A percentile compares a stretch with the other conserved stretches of the same genome.
phyloP scores from a whole-genome alignment of 2,888 invertebrate species.

The Himalopsyche kuldschensis region DNA sequence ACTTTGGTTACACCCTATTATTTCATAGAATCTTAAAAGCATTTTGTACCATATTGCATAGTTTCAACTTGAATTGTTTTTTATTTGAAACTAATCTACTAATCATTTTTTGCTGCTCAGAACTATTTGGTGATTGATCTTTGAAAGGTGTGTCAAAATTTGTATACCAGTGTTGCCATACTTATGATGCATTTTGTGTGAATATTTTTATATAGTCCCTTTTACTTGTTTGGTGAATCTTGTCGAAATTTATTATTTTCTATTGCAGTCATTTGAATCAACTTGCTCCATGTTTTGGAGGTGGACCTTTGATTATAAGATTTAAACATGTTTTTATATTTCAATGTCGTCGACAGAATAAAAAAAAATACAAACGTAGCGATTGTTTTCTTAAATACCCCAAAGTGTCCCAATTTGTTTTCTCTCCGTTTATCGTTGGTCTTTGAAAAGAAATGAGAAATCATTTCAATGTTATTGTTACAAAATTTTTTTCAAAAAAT shows the following conservation, averaged over 20 bases:
- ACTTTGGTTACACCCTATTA: too few relatives aligned
- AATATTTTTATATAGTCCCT: background rate
- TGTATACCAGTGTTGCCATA: background rate
- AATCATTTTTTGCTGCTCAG: too few relatives aligned
- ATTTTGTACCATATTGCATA: too few relatives aligned
- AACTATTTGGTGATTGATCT: too few relatives aligned
- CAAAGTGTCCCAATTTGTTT: too few relatives aligned
- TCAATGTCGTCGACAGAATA: background rate
- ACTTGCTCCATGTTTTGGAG: background rate
- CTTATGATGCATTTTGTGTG: background rate
- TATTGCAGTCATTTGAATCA: background rate
- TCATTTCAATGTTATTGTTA: too few relatives aligned
- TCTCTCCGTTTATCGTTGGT: too few relatives aligned
- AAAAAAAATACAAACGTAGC: background rate
- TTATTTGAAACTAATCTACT: too few relatives aligned
- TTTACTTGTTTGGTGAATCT: background rate
- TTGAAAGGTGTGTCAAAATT: background rate
- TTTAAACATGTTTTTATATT: background rate
- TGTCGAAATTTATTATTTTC: background rate
- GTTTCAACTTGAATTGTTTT: too few relatives aligned
- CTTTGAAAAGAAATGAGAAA: too few relatives aligned
- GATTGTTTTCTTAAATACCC: background rate
- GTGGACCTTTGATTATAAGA: background rate
- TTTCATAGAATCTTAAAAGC: too few relatives aligned
- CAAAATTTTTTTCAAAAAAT: too few relatives aligned